A percentile compares a stretch with the other conserved stretches of the same genome.
These are phyloP conservation scores for Anomalospiza imberbis DNA, from an alignment of 2,797 vertebrate species.

Conservation along the genomic window DNA sequence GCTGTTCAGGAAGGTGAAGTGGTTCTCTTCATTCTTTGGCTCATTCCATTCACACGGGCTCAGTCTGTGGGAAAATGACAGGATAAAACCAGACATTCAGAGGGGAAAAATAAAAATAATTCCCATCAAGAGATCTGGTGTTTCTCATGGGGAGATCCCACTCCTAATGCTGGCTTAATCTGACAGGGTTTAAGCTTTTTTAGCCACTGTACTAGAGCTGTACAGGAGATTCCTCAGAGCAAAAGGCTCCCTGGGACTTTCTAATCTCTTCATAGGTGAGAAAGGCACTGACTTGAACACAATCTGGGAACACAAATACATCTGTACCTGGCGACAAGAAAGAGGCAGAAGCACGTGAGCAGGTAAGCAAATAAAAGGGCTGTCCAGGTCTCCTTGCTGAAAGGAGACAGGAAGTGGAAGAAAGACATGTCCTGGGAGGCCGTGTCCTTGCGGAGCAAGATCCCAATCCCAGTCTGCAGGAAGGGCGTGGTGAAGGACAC, in stretches of 20 bases:
- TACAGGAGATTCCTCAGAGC: not conserved
- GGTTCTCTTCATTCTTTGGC: slow-evolving; percentile 78
- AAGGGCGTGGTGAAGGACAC: slow-evolving; percentile 88
- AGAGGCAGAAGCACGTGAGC: slow-evolving; percentile 83
- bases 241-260: not conserved
- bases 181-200: not conserved
- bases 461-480: slow-evolving; percentile 89
- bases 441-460: slow-evolving; percentile 82
- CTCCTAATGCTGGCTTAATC: not conserved
- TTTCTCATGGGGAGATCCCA: not conserved
- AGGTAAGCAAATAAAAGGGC: slow-evolving; percentile 83
- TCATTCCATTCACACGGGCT: slow-evolving; percentile 88
- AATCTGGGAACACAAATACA: not conserved
- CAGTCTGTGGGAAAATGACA: slow-evolving; percentile 69
- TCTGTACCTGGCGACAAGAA: slow-evolving; percentile 80
- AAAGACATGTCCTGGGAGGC: slow-evolving; percentile 71
- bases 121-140: not conserved
- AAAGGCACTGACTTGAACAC: not conserved
- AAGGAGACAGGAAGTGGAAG: slow-evolving; percentile 86
- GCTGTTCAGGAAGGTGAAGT: slow-evolving; percentile 83
- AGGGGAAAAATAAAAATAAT: not conserved
- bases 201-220: not conserved
- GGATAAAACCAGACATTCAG: not conserved
- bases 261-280: not conserved
- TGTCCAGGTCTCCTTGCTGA: slow-evolving; percentile 85